Evolutionary conservation across 2,888 invertebrate genomes (phyloP).

Genomic region (Eupsilia transversa): DNA sequence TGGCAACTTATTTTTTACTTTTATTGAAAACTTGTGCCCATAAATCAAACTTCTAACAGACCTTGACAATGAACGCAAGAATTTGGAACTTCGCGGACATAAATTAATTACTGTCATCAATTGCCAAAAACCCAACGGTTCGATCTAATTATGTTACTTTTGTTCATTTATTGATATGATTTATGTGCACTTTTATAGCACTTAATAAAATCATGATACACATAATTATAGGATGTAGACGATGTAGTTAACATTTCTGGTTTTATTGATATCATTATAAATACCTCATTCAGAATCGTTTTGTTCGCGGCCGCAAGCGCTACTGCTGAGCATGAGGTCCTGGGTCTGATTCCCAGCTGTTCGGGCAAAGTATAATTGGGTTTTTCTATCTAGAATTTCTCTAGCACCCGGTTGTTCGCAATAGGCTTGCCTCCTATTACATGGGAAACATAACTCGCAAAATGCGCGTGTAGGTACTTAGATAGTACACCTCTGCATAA

Average conservation of each 20-base stretch:
- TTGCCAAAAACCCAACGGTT: slow-evolving; percentile 5
- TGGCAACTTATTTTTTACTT: too few relatives aligned
- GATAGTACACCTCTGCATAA: too few relatives aligned
- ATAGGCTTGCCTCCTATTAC: too few relatives aligned
- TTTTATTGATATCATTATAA: slow-evolving; percentile 42
- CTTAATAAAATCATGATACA: slow-evolving; percentile 44
- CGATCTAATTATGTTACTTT: slow-evolving; percentile 19
- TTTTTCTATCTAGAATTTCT: too few relatives aligned
- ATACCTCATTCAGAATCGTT: slow-evolving; percentile 27
- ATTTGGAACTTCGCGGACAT: background rate
- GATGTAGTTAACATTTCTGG: slow-evolving; percentile 33
- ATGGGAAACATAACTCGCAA: too few relatives aligned
- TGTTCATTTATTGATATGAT: slow-evolving; percentile 22
- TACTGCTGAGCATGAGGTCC: too few relatives aligned
- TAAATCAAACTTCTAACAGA: slow-evolving; percentile 15
- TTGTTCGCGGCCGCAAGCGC: too few relatives aligned
- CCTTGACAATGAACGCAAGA: slow-evolving; percentile 10
- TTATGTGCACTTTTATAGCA: slow-evolving; percentile 31
- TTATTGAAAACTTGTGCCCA: background rate
- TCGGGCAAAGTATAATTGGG: too few relatives aligned
- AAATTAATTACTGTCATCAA: slow-evolving; percentile 1
- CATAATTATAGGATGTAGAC: slow-evolving; percentile 30
- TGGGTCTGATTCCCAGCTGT: too few relatives aligned
- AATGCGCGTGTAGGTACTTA: too few relatives aligned
- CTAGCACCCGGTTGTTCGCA: too few relatives aligned